Evolutionary conservation across 2,113 vertebrate genomes (phyloP).

Genomic region (Atrichornis clamosus): DNA sequence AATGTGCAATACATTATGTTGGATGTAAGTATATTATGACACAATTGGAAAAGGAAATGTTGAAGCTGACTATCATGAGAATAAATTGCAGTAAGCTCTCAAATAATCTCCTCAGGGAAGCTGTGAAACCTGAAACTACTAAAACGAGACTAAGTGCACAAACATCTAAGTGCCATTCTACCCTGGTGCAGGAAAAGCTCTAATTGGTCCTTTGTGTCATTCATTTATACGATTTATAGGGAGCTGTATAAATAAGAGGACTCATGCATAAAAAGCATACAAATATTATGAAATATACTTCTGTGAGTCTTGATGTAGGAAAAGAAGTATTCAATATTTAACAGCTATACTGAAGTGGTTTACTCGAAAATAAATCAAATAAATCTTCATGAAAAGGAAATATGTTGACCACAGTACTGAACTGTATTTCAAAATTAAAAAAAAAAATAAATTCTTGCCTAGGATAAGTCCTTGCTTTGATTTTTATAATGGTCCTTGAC

Average conservation of each 20-base stretch:
- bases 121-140: constrained; percentile 23
- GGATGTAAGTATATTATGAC: not conserved
- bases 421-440: not conserved
- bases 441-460: not conserved
- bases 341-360: not conserved
- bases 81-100: constrained; percentile 19
- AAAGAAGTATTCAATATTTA: constrained; percentile 2
- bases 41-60: constrained; percentile 13
- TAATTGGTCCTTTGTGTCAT: constrained; percentile 1
- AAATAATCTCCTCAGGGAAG: constrained; percentile 31
- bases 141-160: not conserved
- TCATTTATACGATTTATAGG: not conserved
- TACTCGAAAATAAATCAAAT: constrained; percentile 20
- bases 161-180: not conserved
- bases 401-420: not conserved
- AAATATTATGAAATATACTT: constrained; percentile 29
- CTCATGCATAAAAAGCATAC: not conserved
- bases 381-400: constrained; percentile 10
- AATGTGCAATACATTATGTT: not conserved
- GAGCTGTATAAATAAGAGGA: constrained; percentile 24
- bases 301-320: not conserved
- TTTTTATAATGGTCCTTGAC: constrained; percentile 37
- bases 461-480: constrained; percentile 35
- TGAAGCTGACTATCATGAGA: constrained; percentile 10
- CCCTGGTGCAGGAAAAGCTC: not conserved